Conservation (phyloP, 2,113 vertebrate species). For the Podiceps cristatus region DNA sequence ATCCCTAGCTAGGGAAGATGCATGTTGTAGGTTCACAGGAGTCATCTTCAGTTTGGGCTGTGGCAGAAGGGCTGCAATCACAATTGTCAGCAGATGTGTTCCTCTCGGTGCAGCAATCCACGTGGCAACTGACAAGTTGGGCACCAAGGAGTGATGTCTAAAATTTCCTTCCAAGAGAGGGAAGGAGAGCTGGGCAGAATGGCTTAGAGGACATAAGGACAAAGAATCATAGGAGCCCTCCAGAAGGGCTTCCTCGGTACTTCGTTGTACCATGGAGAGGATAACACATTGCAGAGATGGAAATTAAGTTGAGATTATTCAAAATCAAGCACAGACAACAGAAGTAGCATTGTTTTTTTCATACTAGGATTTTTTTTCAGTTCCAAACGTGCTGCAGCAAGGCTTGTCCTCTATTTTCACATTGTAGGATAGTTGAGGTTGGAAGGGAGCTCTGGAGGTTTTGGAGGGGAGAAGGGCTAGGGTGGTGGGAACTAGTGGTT, state of each 20-base stretch:
- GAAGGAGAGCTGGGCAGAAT: neutral
- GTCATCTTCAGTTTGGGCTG: neutral
- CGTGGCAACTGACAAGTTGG: neutral
- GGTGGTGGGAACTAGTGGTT: neutral
- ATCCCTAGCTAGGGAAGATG: neutral
- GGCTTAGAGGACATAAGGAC: neutral
- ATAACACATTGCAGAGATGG: neutral
- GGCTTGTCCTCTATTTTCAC: neutral
- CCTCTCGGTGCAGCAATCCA: neutral
- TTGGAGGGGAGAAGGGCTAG: neutral
- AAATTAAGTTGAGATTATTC: neutral
- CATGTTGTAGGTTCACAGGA: neutral
- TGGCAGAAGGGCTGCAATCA: rapidly evolving
- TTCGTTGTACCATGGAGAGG: neutral
- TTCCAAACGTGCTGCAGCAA: neutral
- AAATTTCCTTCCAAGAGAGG: neutral
- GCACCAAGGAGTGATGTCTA: neutral
- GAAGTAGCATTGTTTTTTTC: neutral
- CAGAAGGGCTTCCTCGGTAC: neutral
- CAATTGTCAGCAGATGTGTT: neutral
- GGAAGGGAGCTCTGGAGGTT: neutral
- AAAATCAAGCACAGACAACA: too few relatives aligned
- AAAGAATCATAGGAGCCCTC: neutral
- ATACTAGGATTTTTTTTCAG: neutral
- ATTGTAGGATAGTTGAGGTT: neutral